These are phyloP conservation scores for human (Homo sapiens) DNA, from an alignment of 2,113 vertebrate genomes.

Conservation along the genomic window GRCh38 chr16:50916501-50917000, in stretches of 20 bases:
- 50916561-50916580: background rate
- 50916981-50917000: background rate
- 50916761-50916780: background rate
- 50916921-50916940: no score
- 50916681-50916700: no score
- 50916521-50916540: background rate
- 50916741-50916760: background rate
- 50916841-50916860: background rate
- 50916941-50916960: no score
- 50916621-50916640: no score
- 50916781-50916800: background rate
- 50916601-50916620: rapidly evolving
- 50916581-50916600: background rate
- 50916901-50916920: background rate
- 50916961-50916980: no score
- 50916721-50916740: background rate
- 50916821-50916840: background rate
- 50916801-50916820: background rate
- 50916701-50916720: background rate
- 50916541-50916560: no score
- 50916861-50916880: background rate
- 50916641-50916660: no score
- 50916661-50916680: background rate
- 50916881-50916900: background rate
- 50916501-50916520: no score